Evolutionary conservation across 2,113 vertebrate species (phyloP), one percentile per base, ranked within the genome.

Genomic region (Xyrauchen texanus): DNA sequence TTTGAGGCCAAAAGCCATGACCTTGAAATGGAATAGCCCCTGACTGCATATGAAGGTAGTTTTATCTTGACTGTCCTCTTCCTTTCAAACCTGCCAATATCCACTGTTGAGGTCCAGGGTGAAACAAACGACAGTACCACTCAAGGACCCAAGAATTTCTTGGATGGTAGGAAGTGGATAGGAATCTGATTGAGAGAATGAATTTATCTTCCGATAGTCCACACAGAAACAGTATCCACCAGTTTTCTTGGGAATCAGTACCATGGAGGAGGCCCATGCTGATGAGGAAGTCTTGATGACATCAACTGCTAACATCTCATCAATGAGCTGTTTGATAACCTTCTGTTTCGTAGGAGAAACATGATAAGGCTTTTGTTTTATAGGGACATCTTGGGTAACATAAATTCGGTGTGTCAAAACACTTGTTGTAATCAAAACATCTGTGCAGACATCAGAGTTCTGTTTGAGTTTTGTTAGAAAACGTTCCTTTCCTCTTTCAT

Each of bases 361-460:
- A 61, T 7, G 4, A 34, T 10, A 34, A 21, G 60, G 16, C 21
- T 9, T 62, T 62, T 62, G 60, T 62, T 34, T 62, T 34, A 62
- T 62, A 16, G 60, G 60, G 9, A 62, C 16, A 4, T 34, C 60
- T 62, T 62, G 60, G 8, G 60, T 62, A 62, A 62, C 60, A 61
- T 21, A 62, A 34, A 62, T 15, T 21, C n/a, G 16, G 60, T 60
- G 60, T 7, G 60, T 62, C 60, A 62, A 62, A 34, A 62, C 60
- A 34, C 8, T 62, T 34, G 16, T 62, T 62, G 21, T 62, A 8
- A 15, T 15, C 15, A 62, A 16, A 16, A 34, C 16, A 8, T 60
- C 57, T 60, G n/a, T 60, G 57, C 57, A 60, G 57, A 60, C 57
- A 60, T 60, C 57, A 7, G 57, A 60, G 8, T 60, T 60, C 58